Evolutionary conservation across 2,797 vertebrate genomes (phyloP).

Genomic region (Darevskia mixta): DNA sequence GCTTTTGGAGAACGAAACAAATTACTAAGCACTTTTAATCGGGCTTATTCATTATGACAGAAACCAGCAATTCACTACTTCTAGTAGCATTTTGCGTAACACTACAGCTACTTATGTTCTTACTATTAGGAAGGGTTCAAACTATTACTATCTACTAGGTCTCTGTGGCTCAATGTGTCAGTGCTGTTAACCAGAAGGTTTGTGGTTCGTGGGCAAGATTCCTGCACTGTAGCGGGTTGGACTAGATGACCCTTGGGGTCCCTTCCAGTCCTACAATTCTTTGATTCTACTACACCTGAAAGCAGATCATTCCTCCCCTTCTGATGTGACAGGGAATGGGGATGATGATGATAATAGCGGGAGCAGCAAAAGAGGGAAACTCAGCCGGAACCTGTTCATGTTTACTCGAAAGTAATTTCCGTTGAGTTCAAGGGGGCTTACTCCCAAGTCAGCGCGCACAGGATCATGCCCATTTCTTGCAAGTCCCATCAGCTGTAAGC

Average conservation of each 20-base stretch:
- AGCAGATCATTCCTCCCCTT: not conserved
- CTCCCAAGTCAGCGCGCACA: not conserved
- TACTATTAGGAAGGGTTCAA: not conserved
- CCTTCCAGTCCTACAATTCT: too few relatives aligned
- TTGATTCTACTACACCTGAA: not conserved
- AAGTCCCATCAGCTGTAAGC: too few relatives aligned
- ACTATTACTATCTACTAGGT: too few relatives aligned
- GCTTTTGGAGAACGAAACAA: too few relatives aligned
- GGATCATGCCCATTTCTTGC: too few relatives aligned
- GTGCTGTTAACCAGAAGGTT: not conserved
- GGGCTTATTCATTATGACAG: too few relatives aligned
- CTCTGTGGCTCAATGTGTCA: not conserved
- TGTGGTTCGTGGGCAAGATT: too few relatives aligned
- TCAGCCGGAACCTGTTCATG: not conserved
- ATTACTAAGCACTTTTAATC: too few relatives aligned
- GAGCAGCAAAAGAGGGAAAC: not conserved
- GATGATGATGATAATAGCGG: not conserved
- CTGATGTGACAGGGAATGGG: too few relatives aligned
- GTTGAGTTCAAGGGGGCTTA: not conserved
- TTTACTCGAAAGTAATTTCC: not conserved
- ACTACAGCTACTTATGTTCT: not conserved
- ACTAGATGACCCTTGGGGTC: too few relatives aligned
- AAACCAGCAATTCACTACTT: not conserved
- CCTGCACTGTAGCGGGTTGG: too few relatives aligned
- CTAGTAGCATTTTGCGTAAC: not conserved